Evolutionary conservation across 1,140 invertebrate genomes (phyloP).

Genomic region (Aradophagus sp.): DNA sequence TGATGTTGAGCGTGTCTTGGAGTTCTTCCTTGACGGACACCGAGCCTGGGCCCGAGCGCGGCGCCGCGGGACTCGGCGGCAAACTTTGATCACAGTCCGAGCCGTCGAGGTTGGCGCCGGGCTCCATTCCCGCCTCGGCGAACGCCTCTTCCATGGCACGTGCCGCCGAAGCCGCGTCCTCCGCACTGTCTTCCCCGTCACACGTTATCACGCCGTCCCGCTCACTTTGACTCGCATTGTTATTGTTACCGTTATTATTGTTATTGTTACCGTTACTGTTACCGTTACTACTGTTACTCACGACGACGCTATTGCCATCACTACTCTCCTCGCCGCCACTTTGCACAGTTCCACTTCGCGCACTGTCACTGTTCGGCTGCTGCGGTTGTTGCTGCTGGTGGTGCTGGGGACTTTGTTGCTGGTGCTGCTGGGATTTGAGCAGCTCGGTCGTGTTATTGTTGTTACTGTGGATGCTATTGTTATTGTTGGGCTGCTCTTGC

Average conservation of each 20-base stretch:
- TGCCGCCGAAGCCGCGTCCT: conserved; percentile 76
- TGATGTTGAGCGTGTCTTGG: conserved; percentile 77
- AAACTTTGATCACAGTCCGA: conserved; percentile 82
- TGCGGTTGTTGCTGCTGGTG: conserved; percentile 61
- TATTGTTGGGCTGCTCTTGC: conserved; percentile 74
- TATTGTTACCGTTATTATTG: conserved; percentile 64
- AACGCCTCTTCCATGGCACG: conserved; percentile 78
- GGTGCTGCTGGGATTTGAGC: conserved; percentile 70
- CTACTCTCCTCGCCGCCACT: conserved; percentile 72
- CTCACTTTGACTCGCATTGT: conserved; percentile 67
- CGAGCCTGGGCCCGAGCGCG: conserved; percentile 78
- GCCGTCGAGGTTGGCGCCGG: conserved; percentile 78
- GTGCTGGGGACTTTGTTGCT: conserved; percentile 64
- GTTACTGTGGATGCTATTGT: conserved; percentile 75
- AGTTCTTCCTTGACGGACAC: conserved; percentile 78
- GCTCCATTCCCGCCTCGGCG: conserved; percentile 76
- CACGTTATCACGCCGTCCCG: conserved; percentile 77
- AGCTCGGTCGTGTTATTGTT: conserved; percentile 73
- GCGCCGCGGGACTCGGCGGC: conserved; percentile 77
- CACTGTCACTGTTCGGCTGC: conserved; percentile 70
- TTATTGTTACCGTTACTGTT: conserved; percentile 72
- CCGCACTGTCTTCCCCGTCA: conserved; percentile 78
- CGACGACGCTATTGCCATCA: conserved; percentile 71
- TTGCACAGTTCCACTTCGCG: conserved; percentile 72
- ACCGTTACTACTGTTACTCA: conserved; percentile 70